phyloP scores from a whole-genome alignment of 2,113 vertebrate species.

The Nicator chloris region DNA sequence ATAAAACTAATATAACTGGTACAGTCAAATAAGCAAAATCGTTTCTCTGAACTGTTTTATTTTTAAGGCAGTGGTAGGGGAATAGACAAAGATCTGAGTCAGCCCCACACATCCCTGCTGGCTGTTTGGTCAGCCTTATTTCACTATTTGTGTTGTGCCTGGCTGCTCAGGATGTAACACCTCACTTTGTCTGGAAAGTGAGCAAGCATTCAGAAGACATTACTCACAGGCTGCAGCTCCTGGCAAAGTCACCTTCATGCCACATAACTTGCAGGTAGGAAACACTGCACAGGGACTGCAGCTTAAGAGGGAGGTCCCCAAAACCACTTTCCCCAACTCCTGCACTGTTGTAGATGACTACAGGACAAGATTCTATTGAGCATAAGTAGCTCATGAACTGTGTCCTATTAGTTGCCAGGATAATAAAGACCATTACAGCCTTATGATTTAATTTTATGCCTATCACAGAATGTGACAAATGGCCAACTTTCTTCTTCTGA shows the following conservation, averaged over 20 bases:
- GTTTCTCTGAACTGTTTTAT: background rate
- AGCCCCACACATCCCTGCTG: background rate
- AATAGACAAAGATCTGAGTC: background rate
- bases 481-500: background rate
- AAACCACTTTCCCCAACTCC: background rate
- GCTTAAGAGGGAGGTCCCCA: background rate
- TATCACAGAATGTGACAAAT: background rate
- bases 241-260: conserved; percentile 49
- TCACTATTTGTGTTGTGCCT: background rate
- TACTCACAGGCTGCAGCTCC: conserved; percentile 34
- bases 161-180: conserved; percentile 8
- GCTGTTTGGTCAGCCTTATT: background rate
- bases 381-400: background rate
- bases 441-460: background rate
- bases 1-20: background rate
- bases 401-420: background rate
- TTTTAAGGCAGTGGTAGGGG: background rate
- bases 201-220: conserved; percentile 19
- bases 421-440: background rate
- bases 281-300: background rate
- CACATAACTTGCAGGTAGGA: background rate
- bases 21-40: background rate
- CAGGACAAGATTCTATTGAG: accelerated
- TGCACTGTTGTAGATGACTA: background rate
- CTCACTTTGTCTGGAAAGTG: background rate